A percentile compares a stretch with the other conserved stretches of the same genome.
phyloP scores from a whole-genome alignment of 2,888 invertebrate genomes.

The Acronicta alni region DNA sequence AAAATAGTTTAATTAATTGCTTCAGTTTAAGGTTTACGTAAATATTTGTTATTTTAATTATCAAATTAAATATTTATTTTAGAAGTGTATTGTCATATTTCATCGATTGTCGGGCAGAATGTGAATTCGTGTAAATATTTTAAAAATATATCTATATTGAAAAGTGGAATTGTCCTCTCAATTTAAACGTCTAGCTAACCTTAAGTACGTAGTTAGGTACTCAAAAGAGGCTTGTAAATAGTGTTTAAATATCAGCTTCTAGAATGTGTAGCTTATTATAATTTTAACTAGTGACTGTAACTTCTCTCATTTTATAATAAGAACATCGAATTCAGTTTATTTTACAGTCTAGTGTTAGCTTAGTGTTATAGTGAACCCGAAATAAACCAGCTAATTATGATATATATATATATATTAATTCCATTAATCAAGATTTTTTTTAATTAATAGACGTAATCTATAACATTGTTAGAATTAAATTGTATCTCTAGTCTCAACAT shows the following conservation, averaged over 20 bases:
- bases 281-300: slow-evolving; percentile 56
- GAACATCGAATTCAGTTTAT: slow-evolving; percentile 69
- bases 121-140: slow-evolving; percentile 79
- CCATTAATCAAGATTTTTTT: slow-evolving; percentile 64
- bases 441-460: slow-evolving; percentile 50
- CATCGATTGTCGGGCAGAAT: slow-evolving; percentile 64
- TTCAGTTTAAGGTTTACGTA: slow-evolving; percentile 69
- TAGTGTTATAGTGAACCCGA: slow-evolving; percentile 57
- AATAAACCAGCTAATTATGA: slow-evolving; percentile 64
- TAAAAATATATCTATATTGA: slow-evolving; percentile 64
- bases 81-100: slow-evolving; percentile 49
- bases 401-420: slow-evolving; percentile 56
- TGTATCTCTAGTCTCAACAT: slow-evolving; percentile 85
- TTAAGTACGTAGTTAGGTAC: slow-evolving; percentile 67
- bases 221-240: slow-evolving; percentile 83
- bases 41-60: slow-evolving; percentile 52
- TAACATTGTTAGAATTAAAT: slow-evolving; percentile 71
- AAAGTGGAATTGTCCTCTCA: slow-evolving; percentile 84
- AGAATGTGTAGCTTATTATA: slow-evolving; percentile 48
- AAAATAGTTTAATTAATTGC: slow-evolving; percentile 84
- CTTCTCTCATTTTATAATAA: slow-evolving; percentile 54
- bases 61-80: slow-evolving; percentile 51
- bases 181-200: slow-evolving; percentile 57
- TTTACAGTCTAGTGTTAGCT: slow-evolving; percentile 54
- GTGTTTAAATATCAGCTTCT: slow-evolving; percentile 71